A percentile compares a stretch with the other conserved stretches of the same genome.
These are phyloP conservation scores for Oplegnathus fasciatus DNA, from an alignment of 2,113 vertebrate species.

Conservation along the genomic window DNA sequence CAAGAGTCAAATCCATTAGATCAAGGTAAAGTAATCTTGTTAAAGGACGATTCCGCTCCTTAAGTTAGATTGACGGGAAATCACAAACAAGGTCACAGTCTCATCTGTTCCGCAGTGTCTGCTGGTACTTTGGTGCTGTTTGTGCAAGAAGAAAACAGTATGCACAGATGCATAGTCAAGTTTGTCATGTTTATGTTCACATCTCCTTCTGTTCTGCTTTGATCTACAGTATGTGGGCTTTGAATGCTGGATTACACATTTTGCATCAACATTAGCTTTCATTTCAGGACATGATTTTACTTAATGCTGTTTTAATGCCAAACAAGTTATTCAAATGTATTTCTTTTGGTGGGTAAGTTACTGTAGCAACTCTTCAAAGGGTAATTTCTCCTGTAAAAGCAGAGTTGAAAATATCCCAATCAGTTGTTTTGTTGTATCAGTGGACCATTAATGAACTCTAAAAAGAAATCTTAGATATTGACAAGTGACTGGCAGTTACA, in stretches of 20 bases:
- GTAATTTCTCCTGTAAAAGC: neutral
- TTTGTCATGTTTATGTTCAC: neutral
- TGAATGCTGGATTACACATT: neutral
- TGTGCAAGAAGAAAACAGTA: neutral
- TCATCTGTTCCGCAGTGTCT: conserved; percentile 6
- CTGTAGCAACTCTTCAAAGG: neutral
- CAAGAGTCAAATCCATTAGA: conserved; percentile 63
- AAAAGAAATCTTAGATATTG: neutral
- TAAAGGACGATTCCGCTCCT: conserved; percentile 48
- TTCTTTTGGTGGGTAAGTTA: neutral
- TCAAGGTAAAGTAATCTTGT: conserved; percentile 46
- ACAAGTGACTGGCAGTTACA: neutral
- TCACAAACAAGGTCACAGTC: conserved; percentile 49
- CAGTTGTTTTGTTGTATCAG: neutral
- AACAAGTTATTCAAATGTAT: neutral
- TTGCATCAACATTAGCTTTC: neutral
- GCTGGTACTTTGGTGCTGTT: neutral
- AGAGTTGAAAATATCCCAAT: neutral
- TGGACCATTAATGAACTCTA: neutral
- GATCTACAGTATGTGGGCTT: neutral
- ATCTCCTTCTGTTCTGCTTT: neutral
- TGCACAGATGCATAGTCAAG: neutral
- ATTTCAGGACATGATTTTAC: neutral
- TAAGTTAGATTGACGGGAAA: conserved; percentile 50
- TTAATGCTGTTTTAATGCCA: neutral